phyloP scores from a whole-genome alignment of 2,797 vertebrate species.

The Clarias pachynema region DNA sequence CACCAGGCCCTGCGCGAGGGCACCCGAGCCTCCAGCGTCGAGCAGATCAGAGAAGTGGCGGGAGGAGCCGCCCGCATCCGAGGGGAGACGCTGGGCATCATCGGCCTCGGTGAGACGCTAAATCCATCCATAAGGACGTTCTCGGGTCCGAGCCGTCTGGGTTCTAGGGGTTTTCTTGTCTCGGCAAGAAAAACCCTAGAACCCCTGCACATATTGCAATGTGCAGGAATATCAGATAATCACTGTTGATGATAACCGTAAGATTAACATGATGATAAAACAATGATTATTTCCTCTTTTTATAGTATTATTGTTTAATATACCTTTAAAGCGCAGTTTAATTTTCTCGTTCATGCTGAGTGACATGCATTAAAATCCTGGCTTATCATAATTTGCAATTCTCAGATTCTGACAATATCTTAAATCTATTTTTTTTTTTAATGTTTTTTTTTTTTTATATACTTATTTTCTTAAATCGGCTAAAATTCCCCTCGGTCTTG shows the following conservation, averaged over 20 bases:
- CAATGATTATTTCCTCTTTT: too few relatives aligned
- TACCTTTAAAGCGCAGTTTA: neutral
- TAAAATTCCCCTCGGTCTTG: neutral
- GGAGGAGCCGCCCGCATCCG: slow-evolving; percentile 82
- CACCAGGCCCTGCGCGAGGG: slow-evolving; percentile 82
- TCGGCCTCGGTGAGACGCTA: slow-evolving; percentile 78
- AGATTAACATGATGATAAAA: neutral
- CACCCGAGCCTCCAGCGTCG: slow-evolving; percentile 78
- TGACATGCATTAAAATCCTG: neutral
- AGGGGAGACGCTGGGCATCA: slow-evolving; percentile 83
- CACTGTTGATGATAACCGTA: too few relatives aligned
- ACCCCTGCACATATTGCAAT: too few relatives aligned
- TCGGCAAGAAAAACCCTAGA: too few relatives aligned
- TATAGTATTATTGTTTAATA: too few relatives aligned
- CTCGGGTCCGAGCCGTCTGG: neutral
- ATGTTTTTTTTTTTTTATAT: too few relatives aligned
- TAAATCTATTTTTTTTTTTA: neutral
- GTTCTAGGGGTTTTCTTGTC: neutral
- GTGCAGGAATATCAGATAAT: neutral
- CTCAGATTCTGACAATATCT: neutral
- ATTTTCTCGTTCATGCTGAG: neutral
- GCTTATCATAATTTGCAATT: neutral
- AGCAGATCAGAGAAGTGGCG: slow-evolving; percentile 82
- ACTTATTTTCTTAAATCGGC: neutral
- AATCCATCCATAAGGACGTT: neutral